phyloP scores from a whole-genome alignment of 2,797 vertebrate genomes.

The Eulemur coronatus region DNA sequence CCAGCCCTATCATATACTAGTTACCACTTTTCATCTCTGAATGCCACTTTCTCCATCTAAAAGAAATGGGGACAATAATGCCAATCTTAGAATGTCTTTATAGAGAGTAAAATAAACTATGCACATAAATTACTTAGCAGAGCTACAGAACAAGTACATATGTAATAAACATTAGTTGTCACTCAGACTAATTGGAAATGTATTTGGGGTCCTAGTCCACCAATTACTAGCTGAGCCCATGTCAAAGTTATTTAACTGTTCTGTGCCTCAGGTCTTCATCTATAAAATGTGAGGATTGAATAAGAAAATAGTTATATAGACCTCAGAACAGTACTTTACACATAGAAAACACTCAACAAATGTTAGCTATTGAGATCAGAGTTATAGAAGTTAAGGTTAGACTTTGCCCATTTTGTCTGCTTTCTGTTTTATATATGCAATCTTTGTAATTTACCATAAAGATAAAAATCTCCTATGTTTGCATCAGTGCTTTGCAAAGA shows the following conservation, averaged over 20 bases:
- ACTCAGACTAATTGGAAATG: background rate
- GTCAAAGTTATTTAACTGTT: background rate
- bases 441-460: background rate
- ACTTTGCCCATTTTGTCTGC: background rate
- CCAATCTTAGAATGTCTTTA: background rate
- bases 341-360: background rate
- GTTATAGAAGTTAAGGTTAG: background rate
- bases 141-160: background rate
- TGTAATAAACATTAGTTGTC: background rate
- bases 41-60: background rate
- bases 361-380: background rate
- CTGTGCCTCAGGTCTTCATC: background rate
- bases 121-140: background rate
- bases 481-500: background rate
- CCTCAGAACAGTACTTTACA: background rate
- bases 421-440: background rate
- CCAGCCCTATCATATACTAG: background rate
- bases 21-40: slow-evolving; percentile 5
- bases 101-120: background rate
- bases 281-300: background rate
- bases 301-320: background rate
- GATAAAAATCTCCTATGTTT: background rate
- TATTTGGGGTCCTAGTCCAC: background rate
- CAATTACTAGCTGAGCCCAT: background rate
- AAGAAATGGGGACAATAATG: background rate